phyloP scores from a whole-genome alignment of 2,113 vertebrate species.

The Syngnathus floridae region DNA sequence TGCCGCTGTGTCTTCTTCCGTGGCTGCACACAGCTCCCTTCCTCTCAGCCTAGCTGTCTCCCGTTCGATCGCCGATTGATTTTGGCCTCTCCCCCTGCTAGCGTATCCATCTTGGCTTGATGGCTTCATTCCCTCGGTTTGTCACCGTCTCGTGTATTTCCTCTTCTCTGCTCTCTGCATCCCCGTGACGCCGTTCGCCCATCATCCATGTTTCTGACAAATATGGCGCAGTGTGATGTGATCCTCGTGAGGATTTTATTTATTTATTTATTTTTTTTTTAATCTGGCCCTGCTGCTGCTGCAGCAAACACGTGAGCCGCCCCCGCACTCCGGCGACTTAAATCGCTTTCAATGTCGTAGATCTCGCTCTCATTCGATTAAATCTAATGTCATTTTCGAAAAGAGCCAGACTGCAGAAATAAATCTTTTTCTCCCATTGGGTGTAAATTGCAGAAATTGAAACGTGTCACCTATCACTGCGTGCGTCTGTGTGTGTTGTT shows the following conservation, averaged over 20 bases:
- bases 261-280: constrained; percentile 15
- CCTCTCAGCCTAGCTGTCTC: constrained; percentile 7
- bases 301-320: constrained; percentile 8
- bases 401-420: constrained; percentile 16
- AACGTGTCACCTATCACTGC: background rate
- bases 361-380: constrained; percentile 15
- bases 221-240: constrained; percentile 17
- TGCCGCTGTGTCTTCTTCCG: background rate
- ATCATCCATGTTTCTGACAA: constrained; percentile 17
- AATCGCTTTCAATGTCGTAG: constrained; percentile 22
- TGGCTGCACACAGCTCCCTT: background rate
- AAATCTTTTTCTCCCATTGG: constrained; percentile 16
- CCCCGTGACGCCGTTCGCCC: constrained; percentile 1
- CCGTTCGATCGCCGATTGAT: constrained; percentile 11
- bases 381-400: constrained; percentile 22
- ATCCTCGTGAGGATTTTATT: constrained; percentile 8
- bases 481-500: constrained; percentile 4
- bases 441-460: background rate
- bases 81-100: background rate
- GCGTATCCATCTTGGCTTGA: constrained; percentile 8
- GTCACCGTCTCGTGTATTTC: constrained; percentile 1
- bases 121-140: constrained; percentile 4
- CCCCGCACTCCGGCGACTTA: constrained; percentile 21
- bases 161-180: background rate
- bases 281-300: constrained; percentile 38